These are phyloP conservation scores for Scaeva pyrastri DNA, from an alignment of 2,888 invertebrate genomes.

Conservation along the genomic window DNA sequence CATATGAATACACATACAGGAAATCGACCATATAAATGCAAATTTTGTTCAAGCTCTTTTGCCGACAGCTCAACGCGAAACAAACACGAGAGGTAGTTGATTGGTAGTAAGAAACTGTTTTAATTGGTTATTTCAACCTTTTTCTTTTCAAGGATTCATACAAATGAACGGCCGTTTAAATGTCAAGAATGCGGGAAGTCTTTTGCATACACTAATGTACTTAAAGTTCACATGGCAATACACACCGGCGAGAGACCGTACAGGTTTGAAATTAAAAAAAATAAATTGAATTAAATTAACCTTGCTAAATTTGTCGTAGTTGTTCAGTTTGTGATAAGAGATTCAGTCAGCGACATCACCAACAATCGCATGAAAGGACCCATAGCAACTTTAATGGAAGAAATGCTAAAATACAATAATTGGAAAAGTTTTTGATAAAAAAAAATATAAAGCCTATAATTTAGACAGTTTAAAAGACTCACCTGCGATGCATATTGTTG, in stretches of 20 bases:
- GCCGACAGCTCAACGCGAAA: slow-evolving; percentile 83
- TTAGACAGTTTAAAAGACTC: no score
- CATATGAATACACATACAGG: slow-evolving; percentile 84
- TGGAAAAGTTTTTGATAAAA: no score
- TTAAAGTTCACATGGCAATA: slow-evolving; percentile 80
- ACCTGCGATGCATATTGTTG: no score
- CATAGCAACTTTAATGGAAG: slow-evolving; percentile 51
- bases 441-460: no score
- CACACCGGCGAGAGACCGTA: slow-evolving; percentile 82
- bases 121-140: not conserved
- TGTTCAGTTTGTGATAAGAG: slow-evolving; percentile 79
- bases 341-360: slow-evolving; percentile 81
- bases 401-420: not conserved
- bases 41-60: slow-evolving; percentile 82
- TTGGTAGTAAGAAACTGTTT: not conserved
- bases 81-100: slow-evolving; percentile 82
- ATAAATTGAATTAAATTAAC: no score
- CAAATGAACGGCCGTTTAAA: slow-evolving; percentile 81
- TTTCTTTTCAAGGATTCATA: slow-evolving; percentile 79
- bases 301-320: slow-evolving; percentile 58
- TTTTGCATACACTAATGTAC: slow-evolving; percentile 81
- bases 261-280: slow-evolving; percentile 67
- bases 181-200: slow-evolving; percentile 80
- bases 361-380: slow-evolving; percentile 80
- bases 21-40: slow-evolving; percentile 83